Conservation (phyloP, 2,888 invertebrate genomes). For the Cantharis lateralis region DNA sequence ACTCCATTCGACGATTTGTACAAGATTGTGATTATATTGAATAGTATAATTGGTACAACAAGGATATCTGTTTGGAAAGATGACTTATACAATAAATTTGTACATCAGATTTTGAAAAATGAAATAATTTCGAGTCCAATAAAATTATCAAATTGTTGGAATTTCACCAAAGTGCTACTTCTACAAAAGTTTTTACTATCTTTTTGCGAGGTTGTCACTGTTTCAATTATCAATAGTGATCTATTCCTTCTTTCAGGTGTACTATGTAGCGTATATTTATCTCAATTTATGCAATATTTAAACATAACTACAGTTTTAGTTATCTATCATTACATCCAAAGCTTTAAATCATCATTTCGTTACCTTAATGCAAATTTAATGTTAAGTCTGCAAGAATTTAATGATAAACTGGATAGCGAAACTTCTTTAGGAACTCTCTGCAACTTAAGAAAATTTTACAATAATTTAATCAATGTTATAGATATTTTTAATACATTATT, state of each 20-base stretch:
- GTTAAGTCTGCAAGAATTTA: neutral
- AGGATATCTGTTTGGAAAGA: too few relatives aligned
- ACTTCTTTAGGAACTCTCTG: neutral
- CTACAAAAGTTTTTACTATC: neutral
- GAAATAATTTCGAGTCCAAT: too few relatives aligned
- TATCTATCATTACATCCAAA: neutral
- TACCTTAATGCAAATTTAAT: neutral
- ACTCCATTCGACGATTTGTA: too few relatives aligned
- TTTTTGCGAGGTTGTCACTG: neutral
- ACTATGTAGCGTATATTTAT: neutral
- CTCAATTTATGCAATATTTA: neutral
- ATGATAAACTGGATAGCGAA: neutral
- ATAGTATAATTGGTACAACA: too few relatives aligned
- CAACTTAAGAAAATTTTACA: neutral
- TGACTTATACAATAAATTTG: too few relatives aligned
- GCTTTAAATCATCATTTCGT: neutral
- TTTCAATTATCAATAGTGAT: neutral
- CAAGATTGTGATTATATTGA: too few relatives aligned
- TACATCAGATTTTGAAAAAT: too few relatives aligned
- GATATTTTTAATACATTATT: neutral
- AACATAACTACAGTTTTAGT: neutral
- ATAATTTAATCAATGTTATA: neutral
- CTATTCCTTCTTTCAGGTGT: neutral
- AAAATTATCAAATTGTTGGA: neutral
- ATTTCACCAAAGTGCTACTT: neutral